A percentile compares a stretch with the other conserved stretches of the same genome.
These are phyloP conservation scores for Epinotia brunnichana DNA, from an alignment of 2,888 invertebrate species.

Conservation along the genomic window DNA sequence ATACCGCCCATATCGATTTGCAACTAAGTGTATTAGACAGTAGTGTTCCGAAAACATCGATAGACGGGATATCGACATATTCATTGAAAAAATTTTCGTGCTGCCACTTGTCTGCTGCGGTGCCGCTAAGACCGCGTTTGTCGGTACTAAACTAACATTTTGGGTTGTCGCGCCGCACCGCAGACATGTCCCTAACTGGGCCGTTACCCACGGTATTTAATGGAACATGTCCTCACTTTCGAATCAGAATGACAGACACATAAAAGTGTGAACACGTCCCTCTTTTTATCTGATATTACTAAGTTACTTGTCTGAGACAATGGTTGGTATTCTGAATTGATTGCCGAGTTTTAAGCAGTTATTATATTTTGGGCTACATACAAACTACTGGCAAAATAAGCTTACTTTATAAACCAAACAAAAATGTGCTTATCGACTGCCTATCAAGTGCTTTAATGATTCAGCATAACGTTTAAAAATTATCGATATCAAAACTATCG, in stretches of 20 bases:
- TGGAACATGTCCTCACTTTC: no score
- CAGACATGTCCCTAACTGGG: no score
- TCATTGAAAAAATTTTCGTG: neutral
- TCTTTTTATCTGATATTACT: no score
- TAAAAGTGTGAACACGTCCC: no score
- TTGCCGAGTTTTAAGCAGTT: neutral
- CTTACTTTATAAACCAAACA: neutral
- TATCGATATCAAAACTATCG: constrained; percentile 30
- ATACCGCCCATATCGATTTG: constrained; percentile 55
- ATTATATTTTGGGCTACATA: neutral
- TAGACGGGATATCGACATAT: neutral
- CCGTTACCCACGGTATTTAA: no score
- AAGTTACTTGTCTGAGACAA: no score
- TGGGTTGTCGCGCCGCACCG: no score
- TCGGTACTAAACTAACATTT: no score
- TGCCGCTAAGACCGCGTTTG: no score
- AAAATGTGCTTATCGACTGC: neutral
- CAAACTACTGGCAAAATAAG: neutral
- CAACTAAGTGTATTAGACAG: constrained; percentile 65
- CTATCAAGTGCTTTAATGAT: neutral
- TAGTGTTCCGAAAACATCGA: constrained; percentile 35
- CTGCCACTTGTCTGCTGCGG: no score
- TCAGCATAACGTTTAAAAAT: neutral
- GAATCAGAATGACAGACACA: no score
- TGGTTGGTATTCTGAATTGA: neutral